phyloP scores from a whole-genome alignment of 2,797 vertebrate species.

The Acrocephalus scirpaceus region DNA sequence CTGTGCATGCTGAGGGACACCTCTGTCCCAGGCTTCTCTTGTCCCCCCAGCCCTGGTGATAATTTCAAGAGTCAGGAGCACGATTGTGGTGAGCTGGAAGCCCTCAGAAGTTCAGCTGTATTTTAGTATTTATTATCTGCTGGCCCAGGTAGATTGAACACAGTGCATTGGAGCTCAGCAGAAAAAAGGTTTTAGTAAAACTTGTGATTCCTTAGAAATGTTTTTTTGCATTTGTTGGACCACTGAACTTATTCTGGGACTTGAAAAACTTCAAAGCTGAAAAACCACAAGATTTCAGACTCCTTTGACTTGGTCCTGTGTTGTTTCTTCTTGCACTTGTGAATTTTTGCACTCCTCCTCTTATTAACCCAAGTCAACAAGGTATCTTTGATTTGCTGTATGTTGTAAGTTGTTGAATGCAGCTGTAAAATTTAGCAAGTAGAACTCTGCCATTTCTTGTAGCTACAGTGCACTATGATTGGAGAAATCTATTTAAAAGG shows the following conservation, averaged over 20 bases:
- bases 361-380: background rate
- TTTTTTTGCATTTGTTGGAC: background rate
- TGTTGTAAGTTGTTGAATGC: background rate
- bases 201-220: too few relatives aligned
- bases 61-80: background rate
- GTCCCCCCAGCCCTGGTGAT: background rate
- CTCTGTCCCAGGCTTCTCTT: background rate
- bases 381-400: background rate
- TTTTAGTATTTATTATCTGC: background rate
- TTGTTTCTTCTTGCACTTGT: background rate
- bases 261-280: background rate
- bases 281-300: background rate
- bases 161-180: background rate
- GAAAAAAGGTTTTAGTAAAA: background rate
- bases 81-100: background rate
- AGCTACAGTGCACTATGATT: background rate
- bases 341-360: background rate
- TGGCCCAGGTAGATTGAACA: background rate
- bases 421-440: background rate
- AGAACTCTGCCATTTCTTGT: background rate
- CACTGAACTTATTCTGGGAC: background rate
- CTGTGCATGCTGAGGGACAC: background rate
- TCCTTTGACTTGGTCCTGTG: accelerated
- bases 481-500: background rate
- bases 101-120: background rate